Percentiles rank a stretch among this genome's conserved stretches.
These are phyloP conservation scores for Tenthredo notha DNA, from an alignment of 2,888 invertebrate genomes.

Conservation along the genomic window DNA sequence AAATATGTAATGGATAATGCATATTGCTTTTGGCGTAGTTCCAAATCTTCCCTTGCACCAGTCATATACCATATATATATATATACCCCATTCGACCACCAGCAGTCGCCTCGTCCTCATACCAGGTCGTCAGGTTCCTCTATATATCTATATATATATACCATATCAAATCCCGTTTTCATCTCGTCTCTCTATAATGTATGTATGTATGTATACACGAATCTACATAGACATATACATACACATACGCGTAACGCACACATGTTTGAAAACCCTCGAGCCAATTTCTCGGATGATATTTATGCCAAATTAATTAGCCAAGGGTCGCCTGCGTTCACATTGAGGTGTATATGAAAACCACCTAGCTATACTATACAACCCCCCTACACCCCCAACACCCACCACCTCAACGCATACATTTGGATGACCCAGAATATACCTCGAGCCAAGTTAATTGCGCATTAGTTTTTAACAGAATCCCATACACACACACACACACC, in stretches of 20 bases:
- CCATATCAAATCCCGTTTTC: constrained; percentile 3
- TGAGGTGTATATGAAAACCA: neutral
- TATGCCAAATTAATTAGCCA: constrained; percentile 68
- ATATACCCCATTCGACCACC: constrained; percentile 37
- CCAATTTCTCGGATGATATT: constrained; percentile 65
- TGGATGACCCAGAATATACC: constrained; percentile 26
- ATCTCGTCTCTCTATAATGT: neutral
- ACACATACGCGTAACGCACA: constrained; percentile 1
- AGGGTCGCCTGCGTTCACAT: neutral
- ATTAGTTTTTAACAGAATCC: neutral
- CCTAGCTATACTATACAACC: neutral
- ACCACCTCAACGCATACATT: neutral
- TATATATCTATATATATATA: neutral
- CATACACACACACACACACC: neutral
- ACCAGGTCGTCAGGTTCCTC: neutral
- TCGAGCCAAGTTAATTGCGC: constrained; percentile 12
- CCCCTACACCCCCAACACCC: neutral
- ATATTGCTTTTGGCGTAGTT: constrained; percentile 74
- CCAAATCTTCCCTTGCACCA: constrained; percentile 65
- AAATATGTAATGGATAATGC: constrained; percentile 75
- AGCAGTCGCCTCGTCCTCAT: constrained; percentile 52
- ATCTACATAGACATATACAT: neutral
- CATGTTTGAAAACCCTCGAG: constrained; percentile 44
- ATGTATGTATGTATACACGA: neutral
- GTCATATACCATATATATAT: constrained; percentile 1